Evolutionary conservation across 2,888 invertebrate species (phyloP), one percentile per base, ranked within the genome.

Genomic region (Cinara cedri): DNA sequence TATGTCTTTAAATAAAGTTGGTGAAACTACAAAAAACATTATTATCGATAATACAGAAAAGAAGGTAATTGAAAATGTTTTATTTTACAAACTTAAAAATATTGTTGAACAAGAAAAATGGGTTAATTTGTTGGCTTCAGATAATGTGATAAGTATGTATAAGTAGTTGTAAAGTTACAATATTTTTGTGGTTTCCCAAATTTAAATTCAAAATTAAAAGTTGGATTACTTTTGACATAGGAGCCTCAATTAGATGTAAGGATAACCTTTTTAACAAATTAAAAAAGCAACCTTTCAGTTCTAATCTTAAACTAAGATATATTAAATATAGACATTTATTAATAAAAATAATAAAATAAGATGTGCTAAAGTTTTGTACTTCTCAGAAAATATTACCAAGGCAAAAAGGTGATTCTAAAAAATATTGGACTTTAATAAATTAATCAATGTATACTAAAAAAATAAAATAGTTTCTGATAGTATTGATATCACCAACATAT

Each of bases 221-320:
- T 1, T 63, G 63, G 21, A 19, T 63, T 44, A 63, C 44, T 4
- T 21, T 19, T 4, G 44, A 44, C 8, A 63, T 63, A 3, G 19
- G 42, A 19, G 21, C 14, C 0, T 63, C 44, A 42, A 63, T 44
- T 6, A 42, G 19, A 44, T 1, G 13, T 44, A 63, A 44, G 11
- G 44, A 63, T 1, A 63, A 63, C 1, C 1, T 63, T 8, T 63
- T 63, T 63, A 19, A 63, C 14, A 63, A 63, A 63, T 63, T 63
- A 63, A 63, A 63, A 63, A 13, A 44, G 44, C 19, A 63, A 63
- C 42, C 26, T n/a, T 34, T 62, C n/a, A 62, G 34, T 34, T 62
- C n/a, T 0, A 1, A 10, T 19, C 11, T 44, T 1, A 63, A 63
- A 19, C 16, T 10, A 1, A 63, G 19, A 11, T 63, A 63, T 63